These are phyloP conservation scores for Anthoscopus minutus DNA, from an alignment of 2,113 vertebrate species.

Conservation along the genomic window DNA sequence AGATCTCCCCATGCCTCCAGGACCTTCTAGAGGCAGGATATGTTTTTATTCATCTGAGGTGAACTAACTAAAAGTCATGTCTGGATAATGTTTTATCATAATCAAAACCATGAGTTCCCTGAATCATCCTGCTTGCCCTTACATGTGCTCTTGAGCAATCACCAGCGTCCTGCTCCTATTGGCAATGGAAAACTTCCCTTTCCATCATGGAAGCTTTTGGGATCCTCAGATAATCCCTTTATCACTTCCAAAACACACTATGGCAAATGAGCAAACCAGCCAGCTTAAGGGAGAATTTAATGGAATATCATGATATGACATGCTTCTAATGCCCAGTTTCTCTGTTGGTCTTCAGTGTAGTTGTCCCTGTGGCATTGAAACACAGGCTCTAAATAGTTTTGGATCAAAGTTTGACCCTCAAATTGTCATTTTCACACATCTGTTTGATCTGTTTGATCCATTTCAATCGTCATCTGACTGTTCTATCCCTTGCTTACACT, in stretches of 20 bases:
- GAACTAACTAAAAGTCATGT: not conserved
- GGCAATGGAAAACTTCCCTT: not conserved
- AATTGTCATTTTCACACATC: not conserved
- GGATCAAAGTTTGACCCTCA: not conserved
- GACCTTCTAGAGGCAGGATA: not conserved
- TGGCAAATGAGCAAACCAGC: not conserved
- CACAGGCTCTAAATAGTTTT: not conserved
- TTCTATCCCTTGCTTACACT: not conserved
- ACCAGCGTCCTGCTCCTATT: not conserved
- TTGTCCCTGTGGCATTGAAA: not conserved
- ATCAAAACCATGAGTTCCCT: not conserved
- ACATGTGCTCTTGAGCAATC: not conserved
- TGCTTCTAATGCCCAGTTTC: not conserved
- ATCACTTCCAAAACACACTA: not conserved
- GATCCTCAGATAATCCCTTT: not conserved
- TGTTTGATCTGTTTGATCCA: accelerated
- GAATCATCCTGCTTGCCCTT: not conserved
- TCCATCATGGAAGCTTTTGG: not conserved
- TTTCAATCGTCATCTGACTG: not conserved
- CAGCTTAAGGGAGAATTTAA: not conserved
- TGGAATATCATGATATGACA: not conserved
- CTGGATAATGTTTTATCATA: not conserved
- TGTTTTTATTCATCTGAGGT: not conserved
- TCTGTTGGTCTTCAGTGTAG: not conserved
- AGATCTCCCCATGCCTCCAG: not conserved